Conservation (phyloP, 2,888 invertebrate genomes). For the Andricus quercusramuli region DNA sequence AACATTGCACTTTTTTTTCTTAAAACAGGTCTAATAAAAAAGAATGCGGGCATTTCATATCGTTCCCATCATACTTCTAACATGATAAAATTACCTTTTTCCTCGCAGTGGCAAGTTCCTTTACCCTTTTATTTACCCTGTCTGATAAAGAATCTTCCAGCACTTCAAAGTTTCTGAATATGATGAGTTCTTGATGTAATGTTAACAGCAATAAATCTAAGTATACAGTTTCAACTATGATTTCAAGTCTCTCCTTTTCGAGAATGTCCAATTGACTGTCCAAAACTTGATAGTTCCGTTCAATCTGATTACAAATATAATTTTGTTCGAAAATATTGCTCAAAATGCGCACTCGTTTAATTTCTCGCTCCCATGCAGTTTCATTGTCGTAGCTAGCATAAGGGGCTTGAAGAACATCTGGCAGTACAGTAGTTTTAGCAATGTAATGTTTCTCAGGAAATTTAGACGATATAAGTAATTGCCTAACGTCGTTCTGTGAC, state of each 20-base stretch:
- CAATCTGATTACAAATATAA: conserved; percentile 82
- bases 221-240: conserved; percentile 82
- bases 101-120: conserved; percentile 75
- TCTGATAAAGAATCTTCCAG: conserved; percentile 84
- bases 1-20: too few species aligned
- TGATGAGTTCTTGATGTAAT: conserved; percentile 86
- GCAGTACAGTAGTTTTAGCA: conserved; percentile 49
- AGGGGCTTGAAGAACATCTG: conserved; percentile 64
- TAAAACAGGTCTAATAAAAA: too few species aligned
- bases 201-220: conserved; percentile 84
- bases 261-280: conserved; percentile 83
- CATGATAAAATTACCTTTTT: conserved; percentile 57
- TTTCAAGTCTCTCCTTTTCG: conserved; percentile 81
- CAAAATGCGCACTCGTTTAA: conserved; percentile 80
- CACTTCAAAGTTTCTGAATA: conserved; percentile 87
- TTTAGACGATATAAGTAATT: conserved; percentile 1
- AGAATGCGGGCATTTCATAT: too few species aligned
- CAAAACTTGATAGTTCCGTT: conserved; percentile 82
- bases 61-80: too few species aligned
- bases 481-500: conserved; percentile 17
- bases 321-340: conserved; percentile 85
- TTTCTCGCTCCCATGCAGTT: conserved; percentile 81
- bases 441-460: conserved; percentile 46
- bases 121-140: conserved; percentile 81
- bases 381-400: conserved; percentile 75